Percentiles rank a stretch among this genome's conserved stretches.
Evolutionary conservation across 1,140 invertebrate species (phyloP).

Genomic region (Mesaphorura yosii): DNA sequence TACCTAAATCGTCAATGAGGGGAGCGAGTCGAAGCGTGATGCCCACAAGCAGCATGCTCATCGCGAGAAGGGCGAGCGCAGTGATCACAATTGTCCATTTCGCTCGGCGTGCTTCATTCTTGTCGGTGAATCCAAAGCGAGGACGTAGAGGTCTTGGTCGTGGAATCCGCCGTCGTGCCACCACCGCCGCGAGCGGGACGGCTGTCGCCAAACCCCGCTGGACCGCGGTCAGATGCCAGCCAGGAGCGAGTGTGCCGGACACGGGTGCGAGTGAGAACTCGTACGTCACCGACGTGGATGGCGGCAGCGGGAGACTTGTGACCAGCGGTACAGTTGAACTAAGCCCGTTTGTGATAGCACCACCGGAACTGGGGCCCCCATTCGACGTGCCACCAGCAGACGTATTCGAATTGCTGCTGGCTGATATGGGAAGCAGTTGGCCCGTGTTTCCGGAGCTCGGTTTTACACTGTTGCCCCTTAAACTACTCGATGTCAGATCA

Average conservation of each 20-base stretch:
- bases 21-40: constrained; percentile 78
- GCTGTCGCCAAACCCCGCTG: constrained; percentile 29
- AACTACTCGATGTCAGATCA: constrained; percentile 22
- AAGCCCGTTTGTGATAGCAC: not conserved
- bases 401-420: not conserved
- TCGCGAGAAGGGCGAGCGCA: constrained; percentile 69
- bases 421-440: not conserved
- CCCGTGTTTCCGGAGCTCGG: not conserved
- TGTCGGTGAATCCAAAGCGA: constrained; percentile 31
- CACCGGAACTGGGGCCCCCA: constrained; percentile 1
- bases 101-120: constrained; percentile 43
- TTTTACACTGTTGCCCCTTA: not conserved
- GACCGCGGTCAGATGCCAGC: constrained; percentile 30
- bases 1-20: constrained; percentile 84
- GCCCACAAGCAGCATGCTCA: constrained; percentile 75
- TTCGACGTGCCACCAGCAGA: not conserved
- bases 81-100: constrained; percentile 79
- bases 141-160: constrained; percentile 24
- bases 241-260: constrained; percentile 27
- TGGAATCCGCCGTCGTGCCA: constrained; percentile 26
- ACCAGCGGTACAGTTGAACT: constrained; percentile 22
- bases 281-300: constrained; percentile 29
- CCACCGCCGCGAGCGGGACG: constrained; percentile 28
- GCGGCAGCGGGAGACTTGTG: constrained; percentile 28
- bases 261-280: constrained; percentile 30